These are phyloP conservation scores for Chaetops frenatus DNA, from an alignment of 2,113 vertebrate species.

Conservation along the genomic window DNA sequence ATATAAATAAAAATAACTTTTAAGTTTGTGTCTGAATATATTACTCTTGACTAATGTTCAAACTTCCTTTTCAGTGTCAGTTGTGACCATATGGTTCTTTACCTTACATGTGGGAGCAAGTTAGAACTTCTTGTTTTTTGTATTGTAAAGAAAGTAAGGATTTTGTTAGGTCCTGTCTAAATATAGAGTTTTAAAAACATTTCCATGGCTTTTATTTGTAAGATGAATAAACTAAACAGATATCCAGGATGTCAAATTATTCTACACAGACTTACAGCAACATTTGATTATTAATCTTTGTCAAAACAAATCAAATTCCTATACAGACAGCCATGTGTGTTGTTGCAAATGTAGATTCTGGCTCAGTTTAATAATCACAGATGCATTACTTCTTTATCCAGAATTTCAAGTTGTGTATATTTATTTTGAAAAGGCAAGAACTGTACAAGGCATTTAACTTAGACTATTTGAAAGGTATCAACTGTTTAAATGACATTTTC, in stretches of 20 bases:
- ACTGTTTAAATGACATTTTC: slow-evolving; percentile 70
- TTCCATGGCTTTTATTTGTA: not conserved
- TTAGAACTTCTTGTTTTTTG: not conserved
- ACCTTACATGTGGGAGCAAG: not conserved
- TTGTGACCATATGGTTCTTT: not conserved
- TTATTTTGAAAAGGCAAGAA: slow-evolving; percentile 20
- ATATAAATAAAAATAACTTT: not conserved
- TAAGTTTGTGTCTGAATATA: not conserved
- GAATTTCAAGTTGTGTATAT: not conserved
- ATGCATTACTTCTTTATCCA: not conserved
- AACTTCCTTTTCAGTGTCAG: not conserved
- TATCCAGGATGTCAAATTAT: not conserved
- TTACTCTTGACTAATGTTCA: not conserved
- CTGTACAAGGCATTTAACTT: not conserved
- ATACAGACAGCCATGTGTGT: not conserved
- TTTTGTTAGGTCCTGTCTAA: not conserved
- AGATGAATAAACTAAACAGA: not conserved
- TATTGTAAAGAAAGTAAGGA: not conserved
- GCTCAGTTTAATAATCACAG: not conserved
- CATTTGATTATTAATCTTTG: not conserved
- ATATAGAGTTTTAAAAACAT: not conserved
- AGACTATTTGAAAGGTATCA: slow-evolving; percentile 52
- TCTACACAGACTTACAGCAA: not conserved
- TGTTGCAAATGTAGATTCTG: not conserved
- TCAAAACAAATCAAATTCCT: not conserved